Conservation (phyloP, 2,888 invertebrate species). For the Lasioglossum lativentre region DNA sequence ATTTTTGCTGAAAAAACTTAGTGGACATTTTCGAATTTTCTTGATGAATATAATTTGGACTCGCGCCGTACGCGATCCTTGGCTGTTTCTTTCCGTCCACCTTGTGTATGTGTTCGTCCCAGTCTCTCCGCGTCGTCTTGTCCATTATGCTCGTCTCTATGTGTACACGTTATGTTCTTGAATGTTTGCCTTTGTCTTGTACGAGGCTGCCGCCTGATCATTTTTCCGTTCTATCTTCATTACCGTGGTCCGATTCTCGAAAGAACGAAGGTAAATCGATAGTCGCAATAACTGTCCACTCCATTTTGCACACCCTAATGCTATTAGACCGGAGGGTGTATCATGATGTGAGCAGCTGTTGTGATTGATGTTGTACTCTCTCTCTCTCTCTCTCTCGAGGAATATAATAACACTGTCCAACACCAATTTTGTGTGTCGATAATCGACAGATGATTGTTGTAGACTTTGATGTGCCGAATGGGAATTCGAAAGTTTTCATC, state of each 20-base stretch:
- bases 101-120: constrained; percentile 37
- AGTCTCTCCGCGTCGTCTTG: constrained; percentile 35
- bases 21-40: not conserved
- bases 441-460: not conserved
- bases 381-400: not conserved
- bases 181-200: constrained; percentile 69
- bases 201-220: constrained; percentile 74
- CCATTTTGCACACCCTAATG: not conserved
- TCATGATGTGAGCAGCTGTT: not conserved
- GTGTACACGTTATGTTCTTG: constrained; percentile 55
- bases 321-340: not conserved
- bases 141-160: constrained; percentile 52
- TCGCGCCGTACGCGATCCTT: constrained; percentile 23
- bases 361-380: not conserved
- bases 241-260: constrained; percentile 38
- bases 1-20: too few species aligned
- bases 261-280: not conserved
- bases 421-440: not conserved
- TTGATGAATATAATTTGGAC: not conserved
- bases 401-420: not conserved
- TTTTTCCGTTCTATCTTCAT: constrained; percentile 68
- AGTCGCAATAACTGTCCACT: not conserved
- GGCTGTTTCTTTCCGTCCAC: constrained; percentile 24
- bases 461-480: not conserved
- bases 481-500: too few species aligned